phyloP scores from a whole-genome alignment of 2,888 invertebrate genomes.

The Tinea pellionella region DNA sequence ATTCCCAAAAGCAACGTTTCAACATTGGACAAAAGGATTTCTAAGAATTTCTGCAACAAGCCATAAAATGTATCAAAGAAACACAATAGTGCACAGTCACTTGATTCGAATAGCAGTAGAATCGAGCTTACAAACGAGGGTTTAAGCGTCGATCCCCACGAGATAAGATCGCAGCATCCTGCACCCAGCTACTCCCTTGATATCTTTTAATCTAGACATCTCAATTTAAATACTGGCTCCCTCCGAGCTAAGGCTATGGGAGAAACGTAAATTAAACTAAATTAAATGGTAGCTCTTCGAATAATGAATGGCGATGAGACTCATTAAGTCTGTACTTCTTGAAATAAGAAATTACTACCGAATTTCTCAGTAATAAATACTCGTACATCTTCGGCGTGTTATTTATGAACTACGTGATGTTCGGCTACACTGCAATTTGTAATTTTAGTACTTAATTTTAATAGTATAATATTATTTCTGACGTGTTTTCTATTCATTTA shows the following conservation, averaged over 20 bases:
- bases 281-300: constrained; percentile 25
- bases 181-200: constrained; percentile 28
- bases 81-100: constrained; percentile 5
- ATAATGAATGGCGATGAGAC: constrained; percentile 2
- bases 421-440: neutral
- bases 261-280: constrained; percentile 28
- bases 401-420: neutral
- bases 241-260: constrained; percentile 6
- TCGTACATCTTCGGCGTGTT: neutral
- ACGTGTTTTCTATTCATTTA: neutral
- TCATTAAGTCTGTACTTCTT: neutral
- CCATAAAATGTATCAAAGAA: neutral
- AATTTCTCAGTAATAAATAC: neutral
- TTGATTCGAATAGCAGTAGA: neutral
- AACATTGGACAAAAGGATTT: neutral
- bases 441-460: neutral
- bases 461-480: neutral
- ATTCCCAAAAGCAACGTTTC: neutral
- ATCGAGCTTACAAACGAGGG: constrained; percentile 6
- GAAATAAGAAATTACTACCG: constrained; percentile 2
- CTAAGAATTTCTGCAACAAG: neutral
- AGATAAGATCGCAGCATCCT: constrained; percentile 39
- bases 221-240: constrained; percentile 48
- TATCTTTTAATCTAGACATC: constrained; percentile 56
- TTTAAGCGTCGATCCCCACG: constrained; percentile 9